Conservation (phyloP, 2,113 vertebrate species). For the Melanotaenia duboulayi region DNA sequence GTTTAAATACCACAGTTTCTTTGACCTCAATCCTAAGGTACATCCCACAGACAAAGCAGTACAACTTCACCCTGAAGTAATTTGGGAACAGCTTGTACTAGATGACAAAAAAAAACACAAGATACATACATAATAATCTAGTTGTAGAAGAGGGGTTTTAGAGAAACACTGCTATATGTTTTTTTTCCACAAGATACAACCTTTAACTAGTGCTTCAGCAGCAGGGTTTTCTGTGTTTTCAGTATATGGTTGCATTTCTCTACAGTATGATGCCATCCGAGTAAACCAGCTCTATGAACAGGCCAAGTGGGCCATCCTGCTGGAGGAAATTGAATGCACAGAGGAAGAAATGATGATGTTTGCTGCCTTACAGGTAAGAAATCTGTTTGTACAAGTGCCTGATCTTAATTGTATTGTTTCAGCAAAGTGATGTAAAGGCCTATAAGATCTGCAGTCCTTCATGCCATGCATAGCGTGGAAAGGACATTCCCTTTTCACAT, state of each 20-base stretch:
- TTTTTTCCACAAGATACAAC: no score
- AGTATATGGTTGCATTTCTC: slow-evolving; percentile 5
- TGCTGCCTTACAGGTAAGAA: slow-evolving; percentile 93
- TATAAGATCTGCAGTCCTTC: slow-evolving; percentile 36
- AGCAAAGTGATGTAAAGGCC: slow-evolving; percentile 44
- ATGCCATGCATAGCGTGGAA: slow-evolving; percentile 50
- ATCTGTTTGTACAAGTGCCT: background rate
- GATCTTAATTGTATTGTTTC: slow-evolving; percentile 27
- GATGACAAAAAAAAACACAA: background rate
- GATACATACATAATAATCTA: background rate
- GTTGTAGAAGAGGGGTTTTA: background rate
- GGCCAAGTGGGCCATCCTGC: slow-evolving; percentile 96
- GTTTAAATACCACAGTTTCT: slow-evolving; percentile 99
- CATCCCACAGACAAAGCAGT: background rate
- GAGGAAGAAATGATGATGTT: slow-evolving; percentile 99
- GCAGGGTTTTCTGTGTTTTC: background rate
- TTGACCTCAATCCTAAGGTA: slow-evolving; percentile 99
- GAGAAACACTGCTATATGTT: background rate
- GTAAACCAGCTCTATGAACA: slow-evolving; percentile 99
- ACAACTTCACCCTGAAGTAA: background rate
- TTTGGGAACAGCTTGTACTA: background rate
- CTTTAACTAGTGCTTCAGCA: background rate
- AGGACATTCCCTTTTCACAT: slow-evolving; percentile 41
- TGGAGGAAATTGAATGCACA: slow-evolving; percentile 99
- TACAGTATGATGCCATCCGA: slow-evolving; percentile 97